These are phyloP conservation scores for Scomber colias DNA, from an alignment of 2,113 vertebrate species.

Conservation along the genomic window DNA sequence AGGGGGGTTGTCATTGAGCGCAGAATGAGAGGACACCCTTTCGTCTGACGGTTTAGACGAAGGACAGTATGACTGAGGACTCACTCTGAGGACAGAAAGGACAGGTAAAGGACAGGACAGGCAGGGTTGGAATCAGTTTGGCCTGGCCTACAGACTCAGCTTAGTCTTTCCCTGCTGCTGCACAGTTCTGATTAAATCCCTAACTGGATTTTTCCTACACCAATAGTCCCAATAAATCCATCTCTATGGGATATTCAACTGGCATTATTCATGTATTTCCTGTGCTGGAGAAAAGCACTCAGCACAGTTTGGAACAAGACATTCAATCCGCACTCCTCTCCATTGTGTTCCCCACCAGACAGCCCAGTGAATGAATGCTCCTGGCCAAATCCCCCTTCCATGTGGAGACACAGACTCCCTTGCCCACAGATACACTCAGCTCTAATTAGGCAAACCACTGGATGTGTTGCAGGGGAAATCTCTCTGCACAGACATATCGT, in stretches of 20 bases:
- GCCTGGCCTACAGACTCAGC: slow-evolving; percentile 45
- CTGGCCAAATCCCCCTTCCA: slow-evolving; percentile 69
- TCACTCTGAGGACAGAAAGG: slow-evolving; percentile 45
- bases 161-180: slow-evolving; percentile 43
- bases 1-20: background rate
- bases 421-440: slow-evolving; percentile 67
- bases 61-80: slow-evolving; percentile 43
- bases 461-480: slow-evolving; percentile 59
- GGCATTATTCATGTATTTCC: slow-evolving; percentile 67
- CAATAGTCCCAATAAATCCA: slow-evolving; percentile 71
- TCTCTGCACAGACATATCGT: slow-evolving; percentile 68
- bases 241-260: slow-evolving; percentile 69
- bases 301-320: slow-evolving; percentile 57
- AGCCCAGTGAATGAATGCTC: slow-evolving; percentile 54
- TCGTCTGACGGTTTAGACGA: slow-evolving; percentile 27
- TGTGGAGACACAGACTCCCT: slow-evolving; percentile 55
- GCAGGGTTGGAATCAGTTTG: slow-evolving; percentile 42
- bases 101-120: slow-evolving; percentile 69
- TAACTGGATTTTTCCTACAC: slow-evolving; percentile 72
- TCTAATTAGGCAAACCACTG: slow-evolving; percentile 75
- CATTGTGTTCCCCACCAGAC: slow-evolving; percentile 73
- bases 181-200: slow-evolving; percentile 64
- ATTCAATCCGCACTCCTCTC: slow-evolving; percentile 63
- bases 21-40: background rate
- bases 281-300: slow-evolving; percentile 29